Conservation (phyloP, 2,113 vertebrate genomes). For the Halichoerus grypus region DNA sequence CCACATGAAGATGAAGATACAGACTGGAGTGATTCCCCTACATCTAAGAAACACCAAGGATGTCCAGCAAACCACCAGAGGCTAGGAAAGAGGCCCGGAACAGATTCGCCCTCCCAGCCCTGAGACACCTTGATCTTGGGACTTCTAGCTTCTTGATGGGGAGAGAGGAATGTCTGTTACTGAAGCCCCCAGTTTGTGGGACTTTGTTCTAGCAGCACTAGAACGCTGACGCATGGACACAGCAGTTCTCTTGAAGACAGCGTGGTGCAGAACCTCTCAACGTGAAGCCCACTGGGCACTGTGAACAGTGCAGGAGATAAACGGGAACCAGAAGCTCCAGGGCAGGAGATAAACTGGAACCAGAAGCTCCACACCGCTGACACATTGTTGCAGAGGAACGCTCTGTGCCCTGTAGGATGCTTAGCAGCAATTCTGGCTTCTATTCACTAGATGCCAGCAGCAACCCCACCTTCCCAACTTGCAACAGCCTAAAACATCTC, state of each 20-base stretch:
- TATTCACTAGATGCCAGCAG: accelerated
- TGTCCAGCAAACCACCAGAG: no score
- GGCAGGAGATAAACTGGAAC: background rate
- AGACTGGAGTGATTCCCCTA: background rate
- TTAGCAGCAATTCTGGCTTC: background rate
- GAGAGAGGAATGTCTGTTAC: background rate
- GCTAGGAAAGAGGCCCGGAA: background rate
- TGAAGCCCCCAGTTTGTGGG: no score
- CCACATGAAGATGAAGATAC: background rate
- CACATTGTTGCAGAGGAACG: accelerated
- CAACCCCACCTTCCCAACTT: background rate
- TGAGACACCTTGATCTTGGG: background rate
- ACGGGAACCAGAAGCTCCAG: background rate
- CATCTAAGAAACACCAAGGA: background rate
- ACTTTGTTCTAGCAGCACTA: background rate
- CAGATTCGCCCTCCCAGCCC: background rate
- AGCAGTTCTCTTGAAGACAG: background rate
- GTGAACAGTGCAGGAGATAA: background rate
- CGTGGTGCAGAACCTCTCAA: accelerated
- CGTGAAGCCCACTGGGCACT: background rate
- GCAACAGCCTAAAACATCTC: background rate
- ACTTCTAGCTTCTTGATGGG: background rate
- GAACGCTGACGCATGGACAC: accelerated
- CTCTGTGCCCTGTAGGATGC: accelerated
- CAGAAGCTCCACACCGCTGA: background rate